These are phyloP conservation scores for Danionella cerebrum DNA, from an alignment of 2,113 vertebrate genomes.

Conservation along the genomic window DNA sequence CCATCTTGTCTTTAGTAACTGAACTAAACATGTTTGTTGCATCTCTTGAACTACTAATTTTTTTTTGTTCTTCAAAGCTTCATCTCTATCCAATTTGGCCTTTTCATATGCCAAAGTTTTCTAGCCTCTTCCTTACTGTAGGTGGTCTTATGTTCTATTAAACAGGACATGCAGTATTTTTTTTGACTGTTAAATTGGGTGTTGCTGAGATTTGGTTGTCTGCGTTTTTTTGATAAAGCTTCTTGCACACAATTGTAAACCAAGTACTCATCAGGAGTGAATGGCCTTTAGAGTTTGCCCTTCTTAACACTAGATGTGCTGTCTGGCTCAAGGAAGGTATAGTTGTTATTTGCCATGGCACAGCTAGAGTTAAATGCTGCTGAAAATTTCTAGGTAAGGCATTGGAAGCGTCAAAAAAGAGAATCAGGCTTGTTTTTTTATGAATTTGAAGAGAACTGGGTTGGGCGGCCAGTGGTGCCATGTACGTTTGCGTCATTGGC, in stretches of 20 bases:
- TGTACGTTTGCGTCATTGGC: constrained; percentile 17
- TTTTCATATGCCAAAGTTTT: constrained; percentile 79
- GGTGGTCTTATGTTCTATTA: constrained; percentile 35
- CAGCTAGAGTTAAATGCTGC: constrained; percentile 37
- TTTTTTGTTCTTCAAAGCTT: background rate
- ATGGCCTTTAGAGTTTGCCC: constrained; percentile 18
- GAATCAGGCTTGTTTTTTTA: constrained; percentile 31
- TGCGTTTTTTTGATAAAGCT: constrained; percentile 16
- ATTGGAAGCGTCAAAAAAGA: constrained; percentile 31
- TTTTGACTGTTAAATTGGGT: background rate
- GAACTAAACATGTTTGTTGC: constrained; percentile 14
- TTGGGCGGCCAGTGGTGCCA: background rate
- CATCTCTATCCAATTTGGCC: constrained; percentile 62
- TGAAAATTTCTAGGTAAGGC: background rate
- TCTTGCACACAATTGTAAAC: constrained; percentile 17
- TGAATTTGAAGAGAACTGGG: background rate
- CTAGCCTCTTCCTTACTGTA: constrained; percentile 95
- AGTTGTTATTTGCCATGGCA: constrained; percentile 15
- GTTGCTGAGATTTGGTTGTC: background rate
- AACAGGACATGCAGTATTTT: background rate
- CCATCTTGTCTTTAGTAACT: constrained; percentile 11
- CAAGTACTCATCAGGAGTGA: constrained; percentile 2
- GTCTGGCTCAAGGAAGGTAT: background rate
- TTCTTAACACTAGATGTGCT: constrained; percentile 39
- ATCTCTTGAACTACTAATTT: background rate